Evolutionary conservation across 2,797 vertebrate species (phyloP), one percentile per base, ranked within the genome.

Genomic region (Rhynchonycteris naso): DNA sequence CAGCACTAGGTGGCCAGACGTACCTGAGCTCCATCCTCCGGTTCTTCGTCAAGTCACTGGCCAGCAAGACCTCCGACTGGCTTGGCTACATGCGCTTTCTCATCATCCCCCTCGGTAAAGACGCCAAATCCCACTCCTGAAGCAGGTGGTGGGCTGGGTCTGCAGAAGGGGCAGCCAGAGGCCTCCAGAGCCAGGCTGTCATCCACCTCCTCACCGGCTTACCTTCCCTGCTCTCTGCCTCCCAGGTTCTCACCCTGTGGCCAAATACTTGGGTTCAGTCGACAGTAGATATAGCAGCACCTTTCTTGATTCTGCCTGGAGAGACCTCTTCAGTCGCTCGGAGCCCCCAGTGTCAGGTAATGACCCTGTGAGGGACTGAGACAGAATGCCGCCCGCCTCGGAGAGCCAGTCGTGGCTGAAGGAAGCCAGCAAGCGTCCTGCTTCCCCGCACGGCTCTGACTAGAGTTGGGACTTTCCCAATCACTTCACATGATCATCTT

Each of bases 61-160:
- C 99, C 97, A 99, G 98, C 98, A 99, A 99, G 98, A 99, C 99
- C 0, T 99, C 99, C 0, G 99, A 99, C 96, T 99, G 99, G 99
- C 99, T 99, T 71, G 99, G 98, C 98, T 99, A 99, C 98, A 99
- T 99, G 98, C 99, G 99, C 94, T 99, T 99, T 97, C 99, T 99
- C 97, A 99, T 99, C 19, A 98, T 99, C 35, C 99, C 99, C 0
- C 98, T 99, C 24, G 99, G 99, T 99, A 93, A 98, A 56, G 78
- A 98, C 0, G 5, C 22, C n/a, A 22, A 59, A 50, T 74, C 50
- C 82, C 16, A 4, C 21, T 30, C 43, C 68, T 43, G 14, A 26
- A 9, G 66, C 54, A 22, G 71, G 13, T 15, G 35, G 50, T 38
- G 21, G 61, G 2, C 10, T n/a, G 56, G 76, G 63, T 50, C 76